Percentiles rank a stretch among this genome's conserved stretches.
These are phyloP conservation scores for Beris chalybata DNA, from an alignment of 2,888 invertebrate genomes.

Conservation along the genomic window DNA sequence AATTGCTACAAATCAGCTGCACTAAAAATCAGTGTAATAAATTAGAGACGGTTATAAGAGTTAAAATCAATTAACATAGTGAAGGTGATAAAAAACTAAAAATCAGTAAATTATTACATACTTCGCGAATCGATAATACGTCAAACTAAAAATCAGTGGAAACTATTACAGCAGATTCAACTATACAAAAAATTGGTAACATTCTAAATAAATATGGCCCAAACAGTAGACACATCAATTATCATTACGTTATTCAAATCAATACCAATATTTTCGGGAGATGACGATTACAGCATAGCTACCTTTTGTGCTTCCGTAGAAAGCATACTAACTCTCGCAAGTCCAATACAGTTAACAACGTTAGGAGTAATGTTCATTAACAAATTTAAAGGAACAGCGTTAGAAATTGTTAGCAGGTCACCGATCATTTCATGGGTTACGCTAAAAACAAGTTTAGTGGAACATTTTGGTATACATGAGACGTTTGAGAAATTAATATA, in stretches of 20 bases:
- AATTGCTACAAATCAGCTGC: too few relatives aligned
- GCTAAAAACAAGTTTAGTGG: neutral
- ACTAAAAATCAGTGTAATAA: too few relatives aligned
- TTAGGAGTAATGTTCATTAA: neutral
- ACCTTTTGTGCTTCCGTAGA: neutral
- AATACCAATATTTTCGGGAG: neutral
- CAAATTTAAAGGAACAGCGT: neutral
- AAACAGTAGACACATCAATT: neutral
- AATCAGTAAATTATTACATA: neutral
- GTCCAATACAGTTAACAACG: neutral
- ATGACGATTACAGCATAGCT: neutral
- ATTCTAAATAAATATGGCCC: neutral
- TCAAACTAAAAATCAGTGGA: neutral
- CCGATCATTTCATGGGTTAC: neutral
- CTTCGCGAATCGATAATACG: neutral
- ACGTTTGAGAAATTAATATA: neutral
- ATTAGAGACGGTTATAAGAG: too few relatives aligned
- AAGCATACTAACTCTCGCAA: neutral
- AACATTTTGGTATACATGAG: neutral
- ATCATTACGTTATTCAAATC: neutral
- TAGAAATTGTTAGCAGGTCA: neutral
- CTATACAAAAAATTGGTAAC: neutral
- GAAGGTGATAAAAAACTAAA: neutral
- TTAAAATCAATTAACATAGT: neutral
- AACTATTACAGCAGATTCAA: neutral